phyloP scores from a whole-genome alignment of 2,888 invertebrate species.

The Macrosoma leucophasiata region DNA sequence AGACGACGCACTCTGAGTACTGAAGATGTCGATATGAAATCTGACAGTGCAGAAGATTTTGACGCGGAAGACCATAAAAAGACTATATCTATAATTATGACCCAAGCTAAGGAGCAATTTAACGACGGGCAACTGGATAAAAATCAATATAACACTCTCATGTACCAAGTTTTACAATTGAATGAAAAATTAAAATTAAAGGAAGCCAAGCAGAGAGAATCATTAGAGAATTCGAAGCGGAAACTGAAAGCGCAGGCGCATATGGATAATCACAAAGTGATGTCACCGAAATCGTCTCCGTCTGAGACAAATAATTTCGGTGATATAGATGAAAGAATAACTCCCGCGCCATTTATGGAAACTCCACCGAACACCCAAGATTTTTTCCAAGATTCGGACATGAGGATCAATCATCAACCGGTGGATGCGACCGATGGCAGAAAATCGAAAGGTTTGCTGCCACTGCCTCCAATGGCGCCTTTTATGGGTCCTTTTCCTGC shows the following conservation, averaged over 20 bases:
- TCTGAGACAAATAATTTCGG: constrained; percentile 54
- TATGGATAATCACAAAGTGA: constrained; percentile 54
- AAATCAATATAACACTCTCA: constrained; percentile 83
- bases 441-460: constrained; percentile 33
- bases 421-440: constrained; percentile 35
- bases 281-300: constrained; percentile 65
- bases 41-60: constrained; percentile 64
- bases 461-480: constrained; percentile 48
- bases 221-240: constrained; percentile 71
- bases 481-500: constrained; percentile 37
- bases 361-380: constrained; percentile 47
- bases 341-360: constrained; percentile 47
- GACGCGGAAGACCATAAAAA: constrained; percentile 77
- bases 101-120: constrained; percentile 87
- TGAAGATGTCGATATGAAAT: constrained; percentile 72
- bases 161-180: constrained; percentile 85
- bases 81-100: constrained; percentile 85
- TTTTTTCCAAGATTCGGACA: constrained; percentile 52
- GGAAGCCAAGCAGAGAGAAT: constrained; percentile 84
- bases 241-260: constrained; percentile 55
- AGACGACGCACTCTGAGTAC: constrained; percentile 66
- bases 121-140: constrained; percentile 84
- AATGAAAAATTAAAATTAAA: constrained; percentile 85
- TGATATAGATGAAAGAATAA: constrained; percentile 71
- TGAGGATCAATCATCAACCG: constrained; percentile 42